Evolutionary conservation across 1,140 invertebrate genomes (phyloP), one percentile per base, ranked within the genome.

Genomic region (silkworm (Bombyx mori)): DNA sequence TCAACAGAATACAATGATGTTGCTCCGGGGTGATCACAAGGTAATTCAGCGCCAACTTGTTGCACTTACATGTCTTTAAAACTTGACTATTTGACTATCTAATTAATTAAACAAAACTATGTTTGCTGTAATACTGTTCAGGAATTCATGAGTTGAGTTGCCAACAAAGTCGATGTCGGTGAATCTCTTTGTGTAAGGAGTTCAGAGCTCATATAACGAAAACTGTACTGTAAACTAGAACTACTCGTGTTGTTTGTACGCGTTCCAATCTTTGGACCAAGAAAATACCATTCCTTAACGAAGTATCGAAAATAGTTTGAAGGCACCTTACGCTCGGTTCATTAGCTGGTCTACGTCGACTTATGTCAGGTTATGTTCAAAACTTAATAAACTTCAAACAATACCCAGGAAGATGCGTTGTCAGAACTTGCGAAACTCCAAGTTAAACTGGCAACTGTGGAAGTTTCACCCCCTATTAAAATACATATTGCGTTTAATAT

Each of bases 361-460:
- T 77, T 72, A 77, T 69, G 75, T 77, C 70, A 72, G 71, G 69
- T 72, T 57, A 77, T 73, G 75, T 79, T 75, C 70, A 49, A 73
- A 79, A 79, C 75, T 77, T 79, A 77, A 78, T 78, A 74, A 79
- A 82, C 77, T 82, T 82, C 75, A 79, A 79, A 82, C 74, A 82
- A 77, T 77, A 76, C 76, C 66, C 63, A 68, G 56, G 72, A 79
- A 79, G 77, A 82, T 75, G 75, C 75, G 79, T 77, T 77, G 77
- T 79, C 77, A 79, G 76, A 79, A 77, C 65, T 78, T 76, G 63
- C 57, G 60, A 62, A 77, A 77, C 73, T 77, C 61, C 58, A 75
- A 73, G 68, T 75, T 72, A 75, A 78, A 75, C 70, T 78, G 66
- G 64, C 67, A 70, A 73, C 69, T 66, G 65, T 52, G 60, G 53